Evolutionary conservation across 2,113 vertebrate genomes (phyloP), one percentile per base, ranked within the genome.

Genomic region (Takifugu bimaculatus): DNA sequence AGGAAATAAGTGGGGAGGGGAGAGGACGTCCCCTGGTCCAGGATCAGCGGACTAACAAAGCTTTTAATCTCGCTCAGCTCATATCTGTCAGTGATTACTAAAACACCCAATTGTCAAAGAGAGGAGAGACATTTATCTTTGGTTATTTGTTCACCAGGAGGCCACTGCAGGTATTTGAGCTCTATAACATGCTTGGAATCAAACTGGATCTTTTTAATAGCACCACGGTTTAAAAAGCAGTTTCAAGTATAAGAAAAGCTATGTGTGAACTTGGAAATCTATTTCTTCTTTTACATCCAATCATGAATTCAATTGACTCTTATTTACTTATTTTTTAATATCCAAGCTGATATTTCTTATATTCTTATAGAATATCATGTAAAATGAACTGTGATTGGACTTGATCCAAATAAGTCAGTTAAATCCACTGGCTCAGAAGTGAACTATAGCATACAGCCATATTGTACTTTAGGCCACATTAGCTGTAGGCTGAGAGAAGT

Each of bases 11-110:
- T 47, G 25, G 49, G 14, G 10, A 64, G 59, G 63, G 51, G 27
- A 70, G 56, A 45, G 55, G 59, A 15, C 54, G 70, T 11, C 71
- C 39, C 49, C 48, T 47, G 53, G 78, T 48, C 61, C 53, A 56
- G 62, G 52, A 81, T 70, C 50, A 57, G 54, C 5, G 15, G 52
- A 52, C 61, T 71, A 59, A 76, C 77, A 79, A 73, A 70, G 27
- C 54, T 63, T 68, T 57, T 72, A 68, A 84, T 77, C 73, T 67
- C 12, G 12, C 26, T 26, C 28, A 49, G 66, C 58, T 55, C 72
- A 71, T 63, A 71, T 68, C 71, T 62, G 50, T 68, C 66, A 45
- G 45, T 76, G 72, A 81, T 78, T 67, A 77, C 57, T 20, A 20
- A 54, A 12, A 12, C 61, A 57, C 68, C 57, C 57, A 50, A 6